These are phyloP conservation scores for Polyodon spathula DNA, from an alignment of 2,113 vertebrate species.

Conservation along the genomic window DNA sequence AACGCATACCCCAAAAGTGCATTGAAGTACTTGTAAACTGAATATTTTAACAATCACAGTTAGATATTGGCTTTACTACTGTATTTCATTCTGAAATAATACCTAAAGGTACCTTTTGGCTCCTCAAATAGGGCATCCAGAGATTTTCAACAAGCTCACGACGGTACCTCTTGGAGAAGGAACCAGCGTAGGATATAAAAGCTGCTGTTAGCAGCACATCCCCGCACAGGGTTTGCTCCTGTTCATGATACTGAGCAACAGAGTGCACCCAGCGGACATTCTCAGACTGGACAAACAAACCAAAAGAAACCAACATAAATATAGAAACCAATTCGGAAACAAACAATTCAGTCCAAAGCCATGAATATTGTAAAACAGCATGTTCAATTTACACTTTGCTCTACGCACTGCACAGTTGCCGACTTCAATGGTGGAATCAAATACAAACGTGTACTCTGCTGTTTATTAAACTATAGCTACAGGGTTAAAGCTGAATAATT, in stretches of 20 bases:
- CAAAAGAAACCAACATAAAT: not conserved
- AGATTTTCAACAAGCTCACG: constrained; percentile 48
- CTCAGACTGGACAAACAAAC: constrained; percentile 44
- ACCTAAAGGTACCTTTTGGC: constrained; percentile 41
- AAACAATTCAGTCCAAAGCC: not conserved
- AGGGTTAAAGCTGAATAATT: not conserved
- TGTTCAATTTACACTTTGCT: no score
- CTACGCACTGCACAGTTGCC: no score
- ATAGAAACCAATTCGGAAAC: constrained; percentile 8
- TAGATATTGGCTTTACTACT: no score
- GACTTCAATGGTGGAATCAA: no score
- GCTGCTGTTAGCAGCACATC: constrained; percentile 54
- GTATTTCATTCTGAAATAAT: no score
- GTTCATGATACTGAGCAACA: constrained; percentile 53
- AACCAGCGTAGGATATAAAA: constrained; percentile 56
- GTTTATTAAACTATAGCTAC: not conserved
- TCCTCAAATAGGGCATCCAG: constrained; percentile 48
- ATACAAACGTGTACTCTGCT: no score
- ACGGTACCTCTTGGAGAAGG: constrained; percentile 56
- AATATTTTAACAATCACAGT: no score
- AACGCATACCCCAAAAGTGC: no score
- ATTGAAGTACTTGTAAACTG: no score
- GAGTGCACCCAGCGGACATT: constrained; percentile 60
- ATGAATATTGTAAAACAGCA: not conserved
- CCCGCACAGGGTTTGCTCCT: constrained; percentile 56